These are phyloP conservation scores for Bellardia pandia DNA, from an alignment of 2,888 invertebrate species.

Conservation along the genomic window DNA sequence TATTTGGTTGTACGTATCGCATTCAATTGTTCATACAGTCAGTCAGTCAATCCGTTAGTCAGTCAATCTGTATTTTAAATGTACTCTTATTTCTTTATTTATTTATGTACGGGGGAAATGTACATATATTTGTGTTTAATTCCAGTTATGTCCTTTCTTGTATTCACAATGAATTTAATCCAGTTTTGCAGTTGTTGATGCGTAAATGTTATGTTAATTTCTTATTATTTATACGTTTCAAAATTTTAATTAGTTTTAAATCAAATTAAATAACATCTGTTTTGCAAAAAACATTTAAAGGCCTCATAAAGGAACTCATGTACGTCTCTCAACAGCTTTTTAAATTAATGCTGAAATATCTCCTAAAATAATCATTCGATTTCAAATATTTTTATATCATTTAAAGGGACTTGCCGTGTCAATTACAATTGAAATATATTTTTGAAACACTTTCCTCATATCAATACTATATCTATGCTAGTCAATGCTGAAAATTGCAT, in stretches of 20 bases:
- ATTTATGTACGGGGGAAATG: constrained; percentile 21
- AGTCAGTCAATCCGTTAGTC: constrained; percentile 35
- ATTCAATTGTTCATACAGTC: constrained; percentile 22
- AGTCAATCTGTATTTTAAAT: constrained; percentile 22
- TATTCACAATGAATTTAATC: constrained; percentile 76
- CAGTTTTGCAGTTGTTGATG: constrained; percentile 77
- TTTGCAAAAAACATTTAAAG: not conserved
- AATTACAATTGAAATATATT: no score
- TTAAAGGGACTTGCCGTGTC: no score
- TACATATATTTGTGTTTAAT: constrained; percentile 2
- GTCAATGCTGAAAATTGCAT: no score
- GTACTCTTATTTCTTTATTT: not conserved
- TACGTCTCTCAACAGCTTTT: no score
- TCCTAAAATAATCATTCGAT: no score
- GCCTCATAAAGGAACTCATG: no score
- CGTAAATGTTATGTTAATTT: constrained; percentile 81
- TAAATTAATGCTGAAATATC: no score
- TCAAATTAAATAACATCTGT: constrained; percentile 63
- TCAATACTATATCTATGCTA: no score
- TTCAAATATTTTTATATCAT: no score
- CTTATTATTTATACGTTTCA: constrained; percentile 35
- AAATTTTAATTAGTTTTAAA: constrained; percentile 67
- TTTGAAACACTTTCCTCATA: no score
- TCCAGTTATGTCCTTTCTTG: constrained; percentile 53
- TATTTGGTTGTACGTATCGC: constrained; percentile 67